Base-by-base conservation (phyloP, 2,888 invertebrate genomes). In the Campaea margaritaria region DNA sequence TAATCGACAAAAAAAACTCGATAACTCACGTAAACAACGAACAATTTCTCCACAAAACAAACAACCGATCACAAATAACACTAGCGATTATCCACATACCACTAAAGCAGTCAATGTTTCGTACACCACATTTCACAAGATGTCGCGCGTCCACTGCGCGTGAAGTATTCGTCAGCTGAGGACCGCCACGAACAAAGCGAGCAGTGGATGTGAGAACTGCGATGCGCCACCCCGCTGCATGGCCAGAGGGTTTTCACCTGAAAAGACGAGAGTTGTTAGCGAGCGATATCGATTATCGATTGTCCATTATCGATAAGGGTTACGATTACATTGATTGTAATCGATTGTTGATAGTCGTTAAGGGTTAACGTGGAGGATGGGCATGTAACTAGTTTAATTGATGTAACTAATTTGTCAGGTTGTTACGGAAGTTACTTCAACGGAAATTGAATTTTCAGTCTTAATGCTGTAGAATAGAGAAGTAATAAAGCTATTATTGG, bases 221-320 rank as follows among this genome's bases (percentile, higher is more conserved):
- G 87, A 78, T 0, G 85, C 82, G 31, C 75, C 70, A 10, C 93
- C 93, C n/a, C 93, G 85, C 63, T 93, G 93, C 93, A 93, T 93
- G 53, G 93, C 93, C 34, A 93, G 77, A 49, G 93, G 93, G 62
- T 93, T 93, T 66, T 93, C 93, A 58, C 91, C 93, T 93, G 90
- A 38, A 76, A 82, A 72, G 58, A 63, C 76, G 72, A 66, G 42
- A 45, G 38, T 0, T 34, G 48, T 54, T 69, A 66, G 63, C 70
- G 58, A 53, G 16, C 41, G 43, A 36, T 36, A 59, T 55, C 52
- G 48, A 57, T 51, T 36, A 59, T 55, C 52, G 48, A 57, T 51
- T 56, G n/a, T 61, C 52, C 43, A 62, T 57, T 61, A 56, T 48
- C 55, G 55, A 55, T 60, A 60, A 44, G 27, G 44, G 48, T 59